phyloP scores from a whole-genome alignment of 2,113 vertebrate genomes.

The Poecilia latipinna region DNA sequence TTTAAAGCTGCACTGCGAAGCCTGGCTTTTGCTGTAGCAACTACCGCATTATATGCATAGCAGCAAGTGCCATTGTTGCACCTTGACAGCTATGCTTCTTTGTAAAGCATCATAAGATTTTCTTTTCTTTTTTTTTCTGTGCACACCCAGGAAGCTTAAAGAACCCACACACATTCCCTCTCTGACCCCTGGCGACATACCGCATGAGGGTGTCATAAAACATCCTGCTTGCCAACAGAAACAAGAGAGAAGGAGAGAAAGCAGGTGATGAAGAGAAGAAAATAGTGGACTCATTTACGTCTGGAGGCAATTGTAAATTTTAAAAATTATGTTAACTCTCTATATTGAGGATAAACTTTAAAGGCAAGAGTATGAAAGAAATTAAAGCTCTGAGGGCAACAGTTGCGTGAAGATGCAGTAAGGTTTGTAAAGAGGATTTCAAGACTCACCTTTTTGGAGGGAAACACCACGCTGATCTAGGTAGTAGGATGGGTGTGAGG shows the following conservation, averaged over 20 bases:
- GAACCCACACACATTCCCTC: constrained; percentile 34
- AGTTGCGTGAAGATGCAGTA: background rate
- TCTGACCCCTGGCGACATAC: constrained; percentile 76
- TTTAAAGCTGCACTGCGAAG: constrained; percentile 36
- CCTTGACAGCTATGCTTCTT: constrained; percentile 44
- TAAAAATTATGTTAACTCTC: constrained; percentile 6
- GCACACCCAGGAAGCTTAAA: constrained; percentile 11
- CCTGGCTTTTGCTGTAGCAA: constrained; percentile 40
- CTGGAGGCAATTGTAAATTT: constrained; percentile 73
- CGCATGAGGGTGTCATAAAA: constrained; percentile 84
- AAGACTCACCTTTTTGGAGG: constrained; percentile 86
- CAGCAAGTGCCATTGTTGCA: constrained; percentile 50
- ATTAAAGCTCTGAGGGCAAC: background rate
- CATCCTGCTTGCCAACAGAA: constrained; percentile 78
- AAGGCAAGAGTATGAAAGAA: background rate
- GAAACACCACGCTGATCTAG: constrained; percentile 89
- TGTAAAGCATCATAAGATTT: constrained; percentile 45
- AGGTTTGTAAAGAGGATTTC: too few species aligned
- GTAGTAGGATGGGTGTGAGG: constrained; percentile 85
- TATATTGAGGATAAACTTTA: background rate
- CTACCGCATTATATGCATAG: constrained; percentile 60
- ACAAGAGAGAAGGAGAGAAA: constrained; percentile 48
- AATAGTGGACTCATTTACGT: constrained; percentile 39
- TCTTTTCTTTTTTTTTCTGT: constrained; percentile 2
- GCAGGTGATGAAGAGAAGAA: constrained; percentile 58